phyloP scores from a whole-genome alignment of 2,797 vertebrate species.

The Silurus lanzhouensis region DNA sequence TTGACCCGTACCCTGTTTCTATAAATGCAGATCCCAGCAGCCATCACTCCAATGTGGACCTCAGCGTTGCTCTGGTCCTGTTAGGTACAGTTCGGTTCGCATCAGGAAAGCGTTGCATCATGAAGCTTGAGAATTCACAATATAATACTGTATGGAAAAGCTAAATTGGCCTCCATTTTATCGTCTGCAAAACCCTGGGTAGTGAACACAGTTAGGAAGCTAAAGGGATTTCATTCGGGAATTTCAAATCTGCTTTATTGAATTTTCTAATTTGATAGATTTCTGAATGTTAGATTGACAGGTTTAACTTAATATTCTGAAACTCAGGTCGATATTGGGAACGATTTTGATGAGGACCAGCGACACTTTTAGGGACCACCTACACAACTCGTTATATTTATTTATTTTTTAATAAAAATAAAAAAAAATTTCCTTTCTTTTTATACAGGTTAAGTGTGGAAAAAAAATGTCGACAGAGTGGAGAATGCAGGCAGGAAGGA shows the following conservation, averaged over 20 bases:
- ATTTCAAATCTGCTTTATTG: neutral
- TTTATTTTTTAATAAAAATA: neutral
- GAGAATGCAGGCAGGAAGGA: neutral
- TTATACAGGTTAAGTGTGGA: neutral
- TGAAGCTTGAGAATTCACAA: too few relatives aligned
- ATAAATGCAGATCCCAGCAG: slow-evolving; percentile 92
- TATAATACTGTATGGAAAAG: too few relatives aligned
- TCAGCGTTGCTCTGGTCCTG: slow-evolving; percentile 98
- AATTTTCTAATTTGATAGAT: too few relatives aligned
- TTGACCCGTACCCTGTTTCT: slow-evolving; percentile 97
- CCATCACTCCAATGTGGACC: slow-evolving; percentile 95
- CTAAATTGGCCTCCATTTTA: neutral
- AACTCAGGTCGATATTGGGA: too few relatives aligned
- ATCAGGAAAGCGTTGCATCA: neutral
- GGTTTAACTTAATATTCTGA: too few relatives aligned
- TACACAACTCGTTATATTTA: too few relatives aligned
- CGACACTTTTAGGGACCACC: neutral
- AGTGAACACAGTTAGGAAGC: neutral
- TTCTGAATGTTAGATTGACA: too few relatives aligned
- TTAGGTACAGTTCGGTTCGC: neutral
- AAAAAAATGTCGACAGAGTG: neutral
- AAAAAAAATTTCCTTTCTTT: too few relatives aligned
- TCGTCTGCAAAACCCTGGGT: neutral
- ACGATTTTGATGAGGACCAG: too few relatives aligned
- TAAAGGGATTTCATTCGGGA: too few relatives aligned